phyloP scores from a whole-genome alignment of 2,888 invertebrate species.

The Ormyrus thymus region DNA sequence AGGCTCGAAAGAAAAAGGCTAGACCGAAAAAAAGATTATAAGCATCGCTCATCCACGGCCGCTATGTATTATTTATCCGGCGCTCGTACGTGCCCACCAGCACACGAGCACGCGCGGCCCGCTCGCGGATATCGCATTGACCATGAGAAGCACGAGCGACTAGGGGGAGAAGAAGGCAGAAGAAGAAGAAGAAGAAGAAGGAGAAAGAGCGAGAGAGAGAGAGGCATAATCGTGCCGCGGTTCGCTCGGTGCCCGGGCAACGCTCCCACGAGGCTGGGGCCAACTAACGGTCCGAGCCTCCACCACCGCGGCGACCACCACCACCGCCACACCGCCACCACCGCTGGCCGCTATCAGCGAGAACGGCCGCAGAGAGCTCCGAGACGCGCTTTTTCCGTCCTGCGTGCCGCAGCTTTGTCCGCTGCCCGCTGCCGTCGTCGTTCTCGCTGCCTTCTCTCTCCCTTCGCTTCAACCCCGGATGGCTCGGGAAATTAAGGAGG shows the following conservation, averaged over 20 bases:
- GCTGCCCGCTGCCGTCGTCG: neutral
- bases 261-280: constrained; percentile 73
- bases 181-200: constrained; percentile 20
- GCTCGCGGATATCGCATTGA: constrained; percentile 43
- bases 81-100: neutral
- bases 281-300: constrained; percentile 73
- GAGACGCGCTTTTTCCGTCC: too few species aligned
- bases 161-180: constrained; percentile 12
- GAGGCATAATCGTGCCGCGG: constrained; percentile 61
- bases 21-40: constrained; percentile 11
- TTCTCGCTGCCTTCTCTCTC: neutral
- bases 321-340: constrained; percentile 53
- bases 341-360: constrained; percentile 15
- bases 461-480: constrained; percentile 16
- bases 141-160: constrained; percentile 35
- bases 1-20: too few species aligned
- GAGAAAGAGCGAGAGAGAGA: constrained; percentile 29
- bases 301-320: constrained; percentile 62
- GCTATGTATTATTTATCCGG: constrained; percentile 47
- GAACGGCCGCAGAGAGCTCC: too few species aligned
- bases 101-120: neutral
- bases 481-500: constrained; percentile 43
- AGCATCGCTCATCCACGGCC: constrained; percentile 29
- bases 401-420: neutral
- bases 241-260: constrained; percentile 73